These are phyloP conservation scores for Contarinia nasturtii DNA, from an alignment of 1,140 invertebrate genomes.

Conservation along the genomic window DNA sequence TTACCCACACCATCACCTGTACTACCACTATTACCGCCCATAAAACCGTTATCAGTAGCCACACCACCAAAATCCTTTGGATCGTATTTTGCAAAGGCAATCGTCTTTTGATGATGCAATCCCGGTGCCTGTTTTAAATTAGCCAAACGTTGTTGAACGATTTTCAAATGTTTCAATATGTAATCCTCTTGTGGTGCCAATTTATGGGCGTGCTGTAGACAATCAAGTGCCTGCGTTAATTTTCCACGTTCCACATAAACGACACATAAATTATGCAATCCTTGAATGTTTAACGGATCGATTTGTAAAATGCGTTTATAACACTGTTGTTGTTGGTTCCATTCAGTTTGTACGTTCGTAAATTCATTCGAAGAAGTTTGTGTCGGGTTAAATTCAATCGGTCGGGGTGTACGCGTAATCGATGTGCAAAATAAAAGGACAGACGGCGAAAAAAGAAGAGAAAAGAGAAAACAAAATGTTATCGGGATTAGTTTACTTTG, in stretches of 20 bases:
- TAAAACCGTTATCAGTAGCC: no score
- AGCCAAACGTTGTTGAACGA: slow-evolving; percentile 16
- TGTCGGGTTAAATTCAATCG: no score
- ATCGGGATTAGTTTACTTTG: not conserved
- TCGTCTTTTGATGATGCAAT: slow-evolving; percentile 15
- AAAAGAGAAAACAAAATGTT: not conserved
- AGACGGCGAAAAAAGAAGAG: no score
- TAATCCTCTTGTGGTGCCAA: slow-evolving; percentile 79
- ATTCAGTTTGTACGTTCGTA: no score
- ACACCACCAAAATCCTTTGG: slow-evolving; percentile 14
- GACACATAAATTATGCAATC: slow-evolving; percentile 88
- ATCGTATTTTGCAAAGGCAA: slow-evolving; percentile 20
- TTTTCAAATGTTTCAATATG: slow-evolving; percentile 60
- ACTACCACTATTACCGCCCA: no score
- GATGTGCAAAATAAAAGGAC: no score
- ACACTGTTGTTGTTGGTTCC: slow-evolving; percentile 35
- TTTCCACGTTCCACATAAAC: slow-evolving; percentile 83
- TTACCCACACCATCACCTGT: no score
- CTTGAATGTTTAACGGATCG: slow-evolving; percentile 85
- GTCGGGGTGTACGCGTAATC: no score
- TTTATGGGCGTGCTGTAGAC: slow-evolving; percentile 55
- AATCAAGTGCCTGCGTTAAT: slow-evolving; percentile 61
- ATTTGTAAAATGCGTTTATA: slow-evolving; percentile 71
- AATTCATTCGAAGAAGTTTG: no score
- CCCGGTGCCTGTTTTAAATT: slow-evolving; percentile 23